phyloP scores from a whole-genome alignment of 1,140 invertebrate species.

The Sitobion miscanthi region DNA sequence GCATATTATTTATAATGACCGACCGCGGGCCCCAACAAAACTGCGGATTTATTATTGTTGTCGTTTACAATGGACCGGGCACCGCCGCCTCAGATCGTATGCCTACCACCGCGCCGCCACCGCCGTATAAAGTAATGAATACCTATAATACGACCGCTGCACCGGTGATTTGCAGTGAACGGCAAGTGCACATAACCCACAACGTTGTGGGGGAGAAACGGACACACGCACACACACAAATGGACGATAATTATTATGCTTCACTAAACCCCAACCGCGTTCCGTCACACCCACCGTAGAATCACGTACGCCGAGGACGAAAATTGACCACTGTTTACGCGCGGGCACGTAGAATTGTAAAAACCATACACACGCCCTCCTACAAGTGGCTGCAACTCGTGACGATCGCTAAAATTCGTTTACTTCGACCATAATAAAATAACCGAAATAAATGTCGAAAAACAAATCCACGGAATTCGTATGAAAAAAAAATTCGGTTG shows the following conservation, averaged over 20 bases:
- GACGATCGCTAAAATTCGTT: background rate
- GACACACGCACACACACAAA: background rate
- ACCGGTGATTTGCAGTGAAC: background rate
- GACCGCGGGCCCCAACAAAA: background rate
- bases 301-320: background rate
- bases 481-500: background rate
- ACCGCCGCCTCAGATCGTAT: too few relatives aligned
- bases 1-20: background rate
- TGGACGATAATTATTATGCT: background rate
- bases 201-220: background rate
- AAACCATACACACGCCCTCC: background rate
- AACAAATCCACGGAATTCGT: background rate
- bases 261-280: too few relatives aligned
- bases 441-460: background rate
- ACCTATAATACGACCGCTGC: background rate
- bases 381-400: background rate
- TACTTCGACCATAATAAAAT: background rate
- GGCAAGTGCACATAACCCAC: background rate
- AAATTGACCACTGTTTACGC: background rate
- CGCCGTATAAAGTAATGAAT: background rate
- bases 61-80: background rate
- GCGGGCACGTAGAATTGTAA: background rate
- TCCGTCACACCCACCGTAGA: too few relatives aligned
- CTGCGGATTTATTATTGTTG: background rate
- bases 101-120: too few relatives aligned